A percentile compares a stretch with the other conserved stretches of the same genome.
Conservation (phyloP, 2,797 vertebrate genomes). For the Anomalospiza imberbis region DNA sequence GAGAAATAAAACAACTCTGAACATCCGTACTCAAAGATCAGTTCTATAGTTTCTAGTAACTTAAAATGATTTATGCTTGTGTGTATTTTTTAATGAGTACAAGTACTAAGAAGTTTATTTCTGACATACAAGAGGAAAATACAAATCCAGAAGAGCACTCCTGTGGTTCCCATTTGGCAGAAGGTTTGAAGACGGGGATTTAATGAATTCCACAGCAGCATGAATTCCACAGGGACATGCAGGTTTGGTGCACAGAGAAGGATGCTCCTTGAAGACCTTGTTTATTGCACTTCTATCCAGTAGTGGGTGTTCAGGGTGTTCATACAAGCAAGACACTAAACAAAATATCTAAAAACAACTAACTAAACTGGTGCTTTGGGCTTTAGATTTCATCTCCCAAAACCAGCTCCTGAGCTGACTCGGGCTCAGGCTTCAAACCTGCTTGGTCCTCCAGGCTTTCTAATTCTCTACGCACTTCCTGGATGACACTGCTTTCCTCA, state of each 20-base stretch:
- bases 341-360: not conserved
- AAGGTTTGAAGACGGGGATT: not conserved
- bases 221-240: not conserved
- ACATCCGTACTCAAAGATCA: not conserved
- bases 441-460: conserved; percentile 58
- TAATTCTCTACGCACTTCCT: conserved; percentile 65
- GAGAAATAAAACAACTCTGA: not conserved
- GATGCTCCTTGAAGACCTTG: not conserved
- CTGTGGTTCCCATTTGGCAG: not conserved
- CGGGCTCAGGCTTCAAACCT: conserved; percentile 15
- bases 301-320: not conserved
- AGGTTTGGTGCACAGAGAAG: not conserved
- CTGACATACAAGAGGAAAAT: not conserved
- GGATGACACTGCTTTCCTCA: conserved; percentile 49
- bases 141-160: not conserved
- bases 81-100: not conserved
- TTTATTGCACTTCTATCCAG: conserved; percentile 71
- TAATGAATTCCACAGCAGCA: not conserved
- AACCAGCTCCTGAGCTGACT: conserved; percentile 3
- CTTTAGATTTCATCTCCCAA: conserved; percentile 68
- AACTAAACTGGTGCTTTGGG: not conserved
- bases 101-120: not conserved
- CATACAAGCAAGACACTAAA: conserved; percentile 28
- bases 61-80: not conserved
- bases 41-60: not conserved